Conservation (phyloP, 2,113 vertebrate species). For the Ptilorrhoa leucosticta region DNA sequence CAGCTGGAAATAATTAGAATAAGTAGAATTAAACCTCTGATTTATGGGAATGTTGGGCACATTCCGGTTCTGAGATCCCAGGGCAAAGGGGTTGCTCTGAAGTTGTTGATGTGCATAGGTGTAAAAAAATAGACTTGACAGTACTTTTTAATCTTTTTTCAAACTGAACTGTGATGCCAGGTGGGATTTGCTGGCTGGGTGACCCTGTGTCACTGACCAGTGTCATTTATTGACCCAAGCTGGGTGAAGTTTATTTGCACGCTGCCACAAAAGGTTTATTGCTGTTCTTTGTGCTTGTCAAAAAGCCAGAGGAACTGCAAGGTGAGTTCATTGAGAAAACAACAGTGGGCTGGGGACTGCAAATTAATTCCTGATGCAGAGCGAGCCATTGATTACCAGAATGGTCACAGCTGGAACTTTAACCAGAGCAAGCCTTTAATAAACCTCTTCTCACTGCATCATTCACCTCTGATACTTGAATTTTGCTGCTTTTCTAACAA, state of each 20-base stretch:
- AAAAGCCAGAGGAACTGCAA: neutral
- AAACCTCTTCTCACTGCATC: neutral
- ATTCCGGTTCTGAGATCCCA: neutral
- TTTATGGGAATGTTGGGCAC: neutral
- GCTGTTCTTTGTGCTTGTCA: neutral
- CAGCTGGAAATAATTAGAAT: neutral
- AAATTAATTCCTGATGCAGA: neutral
- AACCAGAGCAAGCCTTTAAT: neutral
- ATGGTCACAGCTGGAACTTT: neutral
- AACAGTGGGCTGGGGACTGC: neutral
- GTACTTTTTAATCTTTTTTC: neutral
- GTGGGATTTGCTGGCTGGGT: neutral
- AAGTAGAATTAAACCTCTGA: neutral
- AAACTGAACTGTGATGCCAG: neutral
- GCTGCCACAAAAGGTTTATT: neutral
- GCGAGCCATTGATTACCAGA: neutral
- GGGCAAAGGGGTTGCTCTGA: neutral
- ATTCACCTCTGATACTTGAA: neutral
- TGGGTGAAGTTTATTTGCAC: neutral
- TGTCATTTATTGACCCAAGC: neutral
- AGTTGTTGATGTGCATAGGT: neutral
- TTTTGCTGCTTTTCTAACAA: neutral
- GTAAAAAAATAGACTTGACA: neutral
- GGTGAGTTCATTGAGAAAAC: constrained; percentile 16
- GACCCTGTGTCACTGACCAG: neutral